These are phyloP conservation scores for Trachythela sp. DNA, from an alignment of 64 coral and sea anemone species.

Conservation along the genomic window DNA sequence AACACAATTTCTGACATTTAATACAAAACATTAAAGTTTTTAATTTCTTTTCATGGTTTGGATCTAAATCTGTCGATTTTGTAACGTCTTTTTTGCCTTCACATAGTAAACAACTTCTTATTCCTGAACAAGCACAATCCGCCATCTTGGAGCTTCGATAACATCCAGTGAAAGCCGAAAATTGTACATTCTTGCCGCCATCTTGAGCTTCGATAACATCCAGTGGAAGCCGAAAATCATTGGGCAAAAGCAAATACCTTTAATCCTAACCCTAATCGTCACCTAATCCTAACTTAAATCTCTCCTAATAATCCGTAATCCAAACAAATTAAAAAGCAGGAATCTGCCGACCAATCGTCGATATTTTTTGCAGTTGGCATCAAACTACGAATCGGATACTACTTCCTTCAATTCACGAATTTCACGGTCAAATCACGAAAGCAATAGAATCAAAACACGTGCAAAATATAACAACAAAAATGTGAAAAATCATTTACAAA, in stretches of 20 bases:
- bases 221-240: not conserved
- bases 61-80: not conserved
- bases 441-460: not conserved
- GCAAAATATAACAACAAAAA: not conserved
- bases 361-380: not conserved
- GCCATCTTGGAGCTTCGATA: slow-evolving; percentile 31
- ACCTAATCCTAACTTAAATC: too few species aligned
- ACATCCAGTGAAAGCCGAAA: slow-evolving; percentile 17
- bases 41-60: slow-evolving; percentile 17
- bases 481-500: not conserved
- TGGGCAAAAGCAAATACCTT: too few species aligned
- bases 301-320: too few species aligned
- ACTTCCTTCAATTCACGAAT: not conserved
- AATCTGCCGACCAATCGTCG: not conserved
- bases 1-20: slow-evolving; percentile 34
- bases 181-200: too few species aligned
- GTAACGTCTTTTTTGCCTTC: slow-evolving; percentile 46
- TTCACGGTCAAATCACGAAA: too few species aligned
- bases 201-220: slow-evolving; percentile 47
- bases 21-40: slow-evolving; percentile 63
- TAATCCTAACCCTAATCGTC: too few species aligned
- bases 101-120: slow-evolving; percentile 83
- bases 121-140: slow-evolving; percentile 65
- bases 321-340: not conserved
- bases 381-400: not conserved